A percentile compares a stretch with the other conserved stretches of the same genome.
phyloP scores from a whole-genome alignment of 2,113 vertebrate genomes.

The Myodes glareolus region DNA sequence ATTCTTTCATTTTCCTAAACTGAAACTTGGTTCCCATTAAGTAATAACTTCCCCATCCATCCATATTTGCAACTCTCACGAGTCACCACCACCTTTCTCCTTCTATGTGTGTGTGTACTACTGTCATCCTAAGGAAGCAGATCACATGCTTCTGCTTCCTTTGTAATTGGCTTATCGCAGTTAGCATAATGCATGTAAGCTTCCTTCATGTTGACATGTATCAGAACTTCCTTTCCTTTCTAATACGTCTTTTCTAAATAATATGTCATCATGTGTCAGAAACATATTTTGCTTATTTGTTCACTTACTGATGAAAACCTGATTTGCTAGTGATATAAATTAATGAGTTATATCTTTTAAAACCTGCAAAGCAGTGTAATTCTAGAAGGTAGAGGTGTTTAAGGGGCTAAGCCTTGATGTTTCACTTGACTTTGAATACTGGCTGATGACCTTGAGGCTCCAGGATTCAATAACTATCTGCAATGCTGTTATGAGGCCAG shows the following conservation, averaged over 20 bases:
- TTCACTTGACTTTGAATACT: background rate
- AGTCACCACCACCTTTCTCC: rapidly evolving
- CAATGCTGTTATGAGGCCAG: background rate
- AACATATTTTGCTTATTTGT: background rate
- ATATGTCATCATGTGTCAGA: background rate
- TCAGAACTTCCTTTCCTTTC: background rate
- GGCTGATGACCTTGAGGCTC: background rate
- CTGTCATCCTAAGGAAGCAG: background rate
- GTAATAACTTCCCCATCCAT: too few species aligned
- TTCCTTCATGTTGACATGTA: background rate
- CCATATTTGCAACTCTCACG: rapidly evolving
- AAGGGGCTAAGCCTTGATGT: background rate
- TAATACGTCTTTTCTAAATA: background rate
- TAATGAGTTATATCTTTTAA: background rate
- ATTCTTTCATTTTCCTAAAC: background rate
- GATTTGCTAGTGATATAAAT: background rate
- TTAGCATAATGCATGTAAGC: background rate
- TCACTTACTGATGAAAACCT: background rate
- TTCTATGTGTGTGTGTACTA: background rate
- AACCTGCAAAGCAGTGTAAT: background rate
- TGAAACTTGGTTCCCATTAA: background rate
- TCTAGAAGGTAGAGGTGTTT: background rate
- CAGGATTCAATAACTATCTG: background rate
- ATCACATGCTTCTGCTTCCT: background rate
- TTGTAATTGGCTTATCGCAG: background rate